phyloP scores from a whole-genome alignment of 2,888 invertebrate species.

The Ophion costatus region DNA sequence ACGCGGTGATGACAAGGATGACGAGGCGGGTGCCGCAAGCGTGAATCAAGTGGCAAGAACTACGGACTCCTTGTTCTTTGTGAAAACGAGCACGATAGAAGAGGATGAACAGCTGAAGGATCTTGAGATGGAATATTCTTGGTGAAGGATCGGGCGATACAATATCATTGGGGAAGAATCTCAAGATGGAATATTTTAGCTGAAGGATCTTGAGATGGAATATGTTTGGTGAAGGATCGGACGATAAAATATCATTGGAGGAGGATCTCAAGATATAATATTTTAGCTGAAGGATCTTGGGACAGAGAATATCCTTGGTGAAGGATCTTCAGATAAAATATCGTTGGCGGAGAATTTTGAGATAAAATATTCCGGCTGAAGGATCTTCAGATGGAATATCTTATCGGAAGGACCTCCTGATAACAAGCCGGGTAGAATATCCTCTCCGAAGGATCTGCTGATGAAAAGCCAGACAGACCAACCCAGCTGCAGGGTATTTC shows the following conservation, averaged over 20 bases:
- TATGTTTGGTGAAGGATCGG: too few relatives aligned
- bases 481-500: not conserved
- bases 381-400: too few relatives aligned
- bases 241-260: too few relatives aligned
- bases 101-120: not conserved
- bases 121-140: not conserved
- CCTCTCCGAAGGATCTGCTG: too few relatives aligned
- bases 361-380: too few relatives aligned
- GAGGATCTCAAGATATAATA: not conserved
- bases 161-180: not conserved
- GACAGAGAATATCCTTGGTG: not conserved
- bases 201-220: too few relatives aligned
- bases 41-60: not conserved
- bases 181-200: not conserved
- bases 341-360: too few relatives aligned
- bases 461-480: not conserved
- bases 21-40: constrained; percentile 8
- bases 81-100: not conserved
- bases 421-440: too few relatives aligned
- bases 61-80: not conserved
- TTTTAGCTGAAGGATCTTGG: not conserved
- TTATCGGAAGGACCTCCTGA: too few relatives aligned
- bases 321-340: too few relatives aligned
- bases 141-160: not conserved
- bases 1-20: not conserved